Evolutionary conservation across 2,113 vertebrate genomes (phyloP), one percentile per base, ranked within the genome.

Genomic region (Gambusia affinis): DNA sequence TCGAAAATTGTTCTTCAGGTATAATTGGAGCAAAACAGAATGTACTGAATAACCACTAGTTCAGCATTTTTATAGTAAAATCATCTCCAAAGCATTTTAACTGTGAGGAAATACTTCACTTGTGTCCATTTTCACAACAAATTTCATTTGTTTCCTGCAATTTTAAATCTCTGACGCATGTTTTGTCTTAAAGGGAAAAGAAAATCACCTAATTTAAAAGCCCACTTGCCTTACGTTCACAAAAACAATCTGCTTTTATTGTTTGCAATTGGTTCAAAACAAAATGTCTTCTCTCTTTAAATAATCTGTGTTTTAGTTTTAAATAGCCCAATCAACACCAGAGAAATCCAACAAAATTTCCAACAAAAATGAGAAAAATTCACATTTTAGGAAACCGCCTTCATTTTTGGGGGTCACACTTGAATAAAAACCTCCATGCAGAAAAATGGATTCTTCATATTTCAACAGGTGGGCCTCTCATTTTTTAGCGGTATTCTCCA

Each of bases 11-110:
- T 65, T 57, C 74, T 78, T 37, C 22, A 79, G 72, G 70, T 67
- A 54, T 80, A 84, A 75, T 84, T 80, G 70, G 60, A 68, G 64
- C 42, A 22, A 79, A 75, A 76, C 37, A 68, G 73, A 27, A 64
- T 72, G 62, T 51, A 70, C 69, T 75, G 42, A 82, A 76, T 37
- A 0, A 64, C 31, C 54, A 72, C 17, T 15, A 27, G 33, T 73
- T 84, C 67, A 39, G 60, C 61, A 60, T 82, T 83, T 57, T 80
- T 64, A 70, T 64, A 35, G 63, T 39, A 72, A 70, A 76, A 72
- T 66, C 4, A 0, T 79, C 70, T 70, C 54, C 11, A 57, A 72
- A 78, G 79, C 37, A 28, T n/a, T 31, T 64, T 11, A 33, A 19
- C 19, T 4, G 4, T 22, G 29, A 22, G 29, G 30, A 11, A 19